Evolutionary conservation across 2,113 vertebrate species (phyloP).

Genomic region (Colinus virginianus): DNA sequence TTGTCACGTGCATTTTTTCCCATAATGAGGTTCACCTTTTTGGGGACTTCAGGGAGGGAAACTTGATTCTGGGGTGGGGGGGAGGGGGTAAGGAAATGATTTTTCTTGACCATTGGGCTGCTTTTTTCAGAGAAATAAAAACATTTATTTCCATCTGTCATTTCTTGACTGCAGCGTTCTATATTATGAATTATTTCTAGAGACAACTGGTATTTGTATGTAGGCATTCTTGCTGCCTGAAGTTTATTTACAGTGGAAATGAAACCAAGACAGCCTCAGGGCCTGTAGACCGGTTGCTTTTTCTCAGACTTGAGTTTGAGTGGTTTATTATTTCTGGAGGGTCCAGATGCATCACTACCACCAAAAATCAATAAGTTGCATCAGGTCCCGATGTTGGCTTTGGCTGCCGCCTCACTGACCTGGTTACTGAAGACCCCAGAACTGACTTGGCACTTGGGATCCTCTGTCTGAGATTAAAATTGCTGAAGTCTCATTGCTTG

Average conservation of each 20-base stretch:
- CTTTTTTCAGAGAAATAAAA: constrained; percentile 57
- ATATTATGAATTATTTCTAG: constrained; percentile 57
- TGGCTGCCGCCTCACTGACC: constrained; percentile 52
- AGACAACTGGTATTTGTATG: constrained; percentile 69
- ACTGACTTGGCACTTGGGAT: not conserved
- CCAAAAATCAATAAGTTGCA: constrained; percentile 64
- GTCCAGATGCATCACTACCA: constrained; percentile 44
- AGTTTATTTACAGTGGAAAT: constrained; percentile 78
- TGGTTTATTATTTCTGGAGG: constrained; percentile 72
- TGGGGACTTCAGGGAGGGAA: not conserved
- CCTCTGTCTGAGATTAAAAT: not conserved
- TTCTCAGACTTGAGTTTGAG: constrained; percentile 66
- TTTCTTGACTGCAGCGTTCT: constrained; percentile 46
- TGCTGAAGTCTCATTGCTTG: not conserved
- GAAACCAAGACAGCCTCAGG: constrained; percentile 70
- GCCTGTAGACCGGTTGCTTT: constrained; percentile 57
- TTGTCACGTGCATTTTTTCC: constrained; percentile 13
- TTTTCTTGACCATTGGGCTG: constrained; percentile 26
- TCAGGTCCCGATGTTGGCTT: constrained; percentile 44
- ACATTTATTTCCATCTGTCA: constrained; percentile 54
- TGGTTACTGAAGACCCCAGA: constrained; percentile 8
- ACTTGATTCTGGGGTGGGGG: not conserved
- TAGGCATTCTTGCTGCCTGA: constrained; percentile 66
- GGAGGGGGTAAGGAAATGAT: not conserved
- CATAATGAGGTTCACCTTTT: not conserved